Conservation (phyloP, 2,888 invertebrate genomes). For the Taenaris catops region DNA sequence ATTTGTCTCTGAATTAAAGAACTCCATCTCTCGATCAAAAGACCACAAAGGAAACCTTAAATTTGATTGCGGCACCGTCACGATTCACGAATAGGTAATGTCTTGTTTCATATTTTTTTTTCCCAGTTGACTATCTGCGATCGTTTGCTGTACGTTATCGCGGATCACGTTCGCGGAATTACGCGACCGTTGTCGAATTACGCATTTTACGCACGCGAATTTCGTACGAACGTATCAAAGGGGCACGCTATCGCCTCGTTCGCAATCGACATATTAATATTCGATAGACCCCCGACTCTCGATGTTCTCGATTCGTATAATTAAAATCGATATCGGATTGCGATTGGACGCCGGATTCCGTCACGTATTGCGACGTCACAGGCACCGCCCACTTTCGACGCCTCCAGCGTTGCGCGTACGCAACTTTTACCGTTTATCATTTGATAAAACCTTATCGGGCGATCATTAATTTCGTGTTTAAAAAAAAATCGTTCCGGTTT, state of each 20-base stretch:
- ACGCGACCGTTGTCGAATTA: constrained; percentile 26
- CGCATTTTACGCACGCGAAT: constrained; percentile 66
- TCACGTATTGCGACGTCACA: constrained; percentile 72
- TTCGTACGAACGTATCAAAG: constrained; percentile 60
- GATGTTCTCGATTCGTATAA: constrained; percentile 75
- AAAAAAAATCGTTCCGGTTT: constrained; percentile 8
- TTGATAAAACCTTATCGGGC: constrained; percentile 17
- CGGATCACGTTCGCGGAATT: constrained; percentile 26
- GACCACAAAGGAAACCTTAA: constrained; percentile 3
- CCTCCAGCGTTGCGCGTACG: constrained; percentile 73
- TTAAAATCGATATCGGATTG: constrained; percentile 73
- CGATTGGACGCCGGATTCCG: constrained; percentile 71
- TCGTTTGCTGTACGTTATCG: constrained; percentile 51
- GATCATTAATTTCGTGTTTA: constrained; percentile 23
- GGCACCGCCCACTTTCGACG: constrained; percentile 75
- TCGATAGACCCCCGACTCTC: constrained; percentile 67
- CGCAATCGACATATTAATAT: constrained; percentile 76
- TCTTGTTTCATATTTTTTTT: constrained; percentile 23
- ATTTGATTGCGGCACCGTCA: neutral
- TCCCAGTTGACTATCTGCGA: constrained; percentile 24
- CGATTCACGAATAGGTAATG: constrained; percentile 23
- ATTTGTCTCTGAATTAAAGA: no score
- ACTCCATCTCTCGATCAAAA: neutral
- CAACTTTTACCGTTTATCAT: constrained; percentile 36
- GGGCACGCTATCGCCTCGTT: constrained; percentile 52